These are phyloP conservation scores for Geodia barretti DNA, from an alignment of 37 sponge, comb jelly and placozoan species.

Conservation along the genomic window DNA sequence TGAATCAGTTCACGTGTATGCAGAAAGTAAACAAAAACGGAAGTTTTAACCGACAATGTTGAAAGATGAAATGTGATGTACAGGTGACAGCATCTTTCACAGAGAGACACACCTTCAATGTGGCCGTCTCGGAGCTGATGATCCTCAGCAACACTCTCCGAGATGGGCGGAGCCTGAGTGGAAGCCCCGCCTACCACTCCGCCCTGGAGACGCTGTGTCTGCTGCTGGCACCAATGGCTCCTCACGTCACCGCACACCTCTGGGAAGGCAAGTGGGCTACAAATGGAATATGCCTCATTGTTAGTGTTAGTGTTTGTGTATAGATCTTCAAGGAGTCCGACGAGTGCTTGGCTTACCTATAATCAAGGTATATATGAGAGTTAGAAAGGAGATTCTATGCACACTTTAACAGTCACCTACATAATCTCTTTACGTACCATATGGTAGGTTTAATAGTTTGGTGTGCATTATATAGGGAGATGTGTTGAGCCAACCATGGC, in stretches of 20 bases:
- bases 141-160: slow-evolving; percentile 45
- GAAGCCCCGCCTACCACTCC: slow-evolving; percentile 34
- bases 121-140: slow-evolving; percentile 68
- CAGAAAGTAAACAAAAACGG: too few species aligned
- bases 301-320: too few species aligned
- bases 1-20: too few species aligned
- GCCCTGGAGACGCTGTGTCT: slow-evolving; percentile 48
- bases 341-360: background rate
- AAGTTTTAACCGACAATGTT: too few species aligned
- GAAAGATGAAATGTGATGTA: background rate
- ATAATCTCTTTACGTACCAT: too few species aligned
- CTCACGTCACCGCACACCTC: slow-evolving; percentile 65
- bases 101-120: slow-evolving; percentile 52
- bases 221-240: slow-evolving; percentile 83
- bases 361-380: background rate
- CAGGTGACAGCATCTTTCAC: slow-evolving; percentile 54
- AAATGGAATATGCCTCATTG: too few species aligned
- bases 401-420: too few species aligned
- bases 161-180: background rate
- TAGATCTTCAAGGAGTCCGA: background rate
- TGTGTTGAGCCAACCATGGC: background rate
- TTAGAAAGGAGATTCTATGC: too few species aligned
- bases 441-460: too few species aligned
- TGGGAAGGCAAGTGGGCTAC: slow-evolving; percentile 72
- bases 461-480: background rate